Conservation (phyloP, 2,113 vertebrate genomes). For the Dromas ardeola region DNA sequence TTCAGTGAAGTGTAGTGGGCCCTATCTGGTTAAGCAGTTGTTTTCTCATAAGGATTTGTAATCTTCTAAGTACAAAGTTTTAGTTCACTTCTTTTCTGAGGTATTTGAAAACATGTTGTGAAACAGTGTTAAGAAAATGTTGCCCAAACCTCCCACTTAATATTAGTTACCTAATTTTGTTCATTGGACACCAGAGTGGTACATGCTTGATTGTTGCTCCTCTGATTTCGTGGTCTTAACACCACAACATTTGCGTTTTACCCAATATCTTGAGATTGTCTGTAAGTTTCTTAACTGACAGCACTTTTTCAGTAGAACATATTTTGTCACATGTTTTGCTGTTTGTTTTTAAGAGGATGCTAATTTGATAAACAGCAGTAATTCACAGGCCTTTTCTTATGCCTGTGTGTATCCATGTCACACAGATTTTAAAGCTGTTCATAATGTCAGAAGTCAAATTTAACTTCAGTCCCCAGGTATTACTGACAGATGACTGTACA, state of each 20-base stretch:
- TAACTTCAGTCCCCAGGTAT: background rate
- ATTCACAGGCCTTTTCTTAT: background rate
- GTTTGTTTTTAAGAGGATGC: background rate
- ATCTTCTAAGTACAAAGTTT: background rate
- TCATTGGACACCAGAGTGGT: background rate
- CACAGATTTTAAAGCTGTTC: background rate
- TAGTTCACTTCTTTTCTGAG: background rate
- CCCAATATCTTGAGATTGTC: background rate
- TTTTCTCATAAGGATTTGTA: background rate
- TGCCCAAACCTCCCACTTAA: background rate
- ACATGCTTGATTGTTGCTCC: background rate
- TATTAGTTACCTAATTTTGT: background rate
- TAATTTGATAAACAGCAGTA: background rate
- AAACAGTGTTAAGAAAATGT: background rate
- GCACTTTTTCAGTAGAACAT: background rate
- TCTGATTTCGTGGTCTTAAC: background rate
- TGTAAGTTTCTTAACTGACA: background rate
- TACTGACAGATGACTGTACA: background rate
- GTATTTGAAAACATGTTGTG: background rate
- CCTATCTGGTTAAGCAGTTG: background rate
- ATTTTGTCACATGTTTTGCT: background rate
- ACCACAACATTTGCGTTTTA: background rate
- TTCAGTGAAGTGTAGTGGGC: no score
- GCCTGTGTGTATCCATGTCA: fast-evolving
- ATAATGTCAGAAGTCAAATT: background rate